Percentiles rank a stretch among this genome's conserved stretches.
Evolutionary conservation across 1,140 invertebrate species (phyloP).

Genomic region (Periplaneta americana): DNA sequence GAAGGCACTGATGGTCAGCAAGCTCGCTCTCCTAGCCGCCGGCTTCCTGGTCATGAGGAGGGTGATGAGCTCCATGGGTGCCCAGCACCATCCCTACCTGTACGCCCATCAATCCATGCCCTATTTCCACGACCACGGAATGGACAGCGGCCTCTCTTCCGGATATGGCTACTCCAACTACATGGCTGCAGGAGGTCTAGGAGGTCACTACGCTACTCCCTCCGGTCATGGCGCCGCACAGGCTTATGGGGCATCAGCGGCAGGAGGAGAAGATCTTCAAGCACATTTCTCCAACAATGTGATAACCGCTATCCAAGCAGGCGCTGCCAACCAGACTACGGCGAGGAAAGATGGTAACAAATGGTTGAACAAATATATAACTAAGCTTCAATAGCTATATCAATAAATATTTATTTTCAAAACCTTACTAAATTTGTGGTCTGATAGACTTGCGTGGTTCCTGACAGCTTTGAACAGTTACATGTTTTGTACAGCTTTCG

Average conservation of each 20-base stretch:
- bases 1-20: constrained; percentile 54
- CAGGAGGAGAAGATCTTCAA: background rate
- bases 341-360: background rate
- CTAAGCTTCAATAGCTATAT: background rate
- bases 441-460: no score
- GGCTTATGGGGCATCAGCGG: background rate
- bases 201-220: no score
- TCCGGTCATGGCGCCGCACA: background rate
- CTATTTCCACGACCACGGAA: background rate
- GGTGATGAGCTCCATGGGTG: constrained; percentile 4
- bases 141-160: background rate
- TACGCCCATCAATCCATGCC: background rate
- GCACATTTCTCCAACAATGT: constrained; percentile 1
- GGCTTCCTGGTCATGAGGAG: constrained; percentile 49
- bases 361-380: background rate
- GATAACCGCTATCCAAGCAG: background rate
- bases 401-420: no score
- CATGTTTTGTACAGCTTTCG: no score
- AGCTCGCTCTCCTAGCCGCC: constrained; percentile 52
- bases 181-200: background rate
- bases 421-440: no score
- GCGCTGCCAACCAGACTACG: background rate
- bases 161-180: background rate
- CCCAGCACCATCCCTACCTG: background rate
- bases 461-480: no score